Conservation (phyloP, 2,113 vertebrate genomes). For the Paradoxurus hermaphroditus region DNA sequence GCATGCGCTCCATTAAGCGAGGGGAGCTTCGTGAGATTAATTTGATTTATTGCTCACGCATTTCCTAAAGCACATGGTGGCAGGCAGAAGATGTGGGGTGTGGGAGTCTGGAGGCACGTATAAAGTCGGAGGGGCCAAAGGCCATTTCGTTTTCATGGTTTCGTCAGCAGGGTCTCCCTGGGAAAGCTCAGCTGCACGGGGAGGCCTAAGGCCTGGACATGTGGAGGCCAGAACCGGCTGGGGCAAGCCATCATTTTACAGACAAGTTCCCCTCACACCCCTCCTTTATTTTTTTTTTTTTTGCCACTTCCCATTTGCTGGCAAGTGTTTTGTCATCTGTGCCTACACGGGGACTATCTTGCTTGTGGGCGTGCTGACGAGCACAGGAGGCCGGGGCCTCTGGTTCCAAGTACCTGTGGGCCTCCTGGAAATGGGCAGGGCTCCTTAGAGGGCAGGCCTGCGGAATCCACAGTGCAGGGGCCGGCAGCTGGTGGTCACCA, state of each 20-base stretch:
- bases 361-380: not conserved
- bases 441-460: fast-evolving
- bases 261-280: not conserved
- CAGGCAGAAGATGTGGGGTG: not conserved
- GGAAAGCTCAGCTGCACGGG: not conserved
- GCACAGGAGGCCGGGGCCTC: not conserved
- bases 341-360: not conserved
- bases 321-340: not conserved
- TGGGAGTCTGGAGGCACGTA: not conserved
- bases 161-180: not conserved
- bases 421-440: not conserved
- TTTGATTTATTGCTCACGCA: constrained; percentile 5
- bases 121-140: not conserved
- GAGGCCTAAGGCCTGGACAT: not conserved
- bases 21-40: not conserved
- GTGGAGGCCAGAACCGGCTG: constrained; percentile 39
- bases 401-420: not conserved
- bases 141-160: not conserved
- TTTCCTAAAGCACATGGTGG: constrained; percentile 25
- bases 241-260: not conserved
- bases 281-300: not conserved
- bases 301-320: constrained; percentile 14
- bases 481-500: fast-evolving
- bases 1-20: not conserved
- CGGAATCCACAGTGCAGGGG: not conserved